phyloP scores from a whole-genome alignment of 2,797 vertebrate genomes.

The Siniperca scherzeri region DNA sequence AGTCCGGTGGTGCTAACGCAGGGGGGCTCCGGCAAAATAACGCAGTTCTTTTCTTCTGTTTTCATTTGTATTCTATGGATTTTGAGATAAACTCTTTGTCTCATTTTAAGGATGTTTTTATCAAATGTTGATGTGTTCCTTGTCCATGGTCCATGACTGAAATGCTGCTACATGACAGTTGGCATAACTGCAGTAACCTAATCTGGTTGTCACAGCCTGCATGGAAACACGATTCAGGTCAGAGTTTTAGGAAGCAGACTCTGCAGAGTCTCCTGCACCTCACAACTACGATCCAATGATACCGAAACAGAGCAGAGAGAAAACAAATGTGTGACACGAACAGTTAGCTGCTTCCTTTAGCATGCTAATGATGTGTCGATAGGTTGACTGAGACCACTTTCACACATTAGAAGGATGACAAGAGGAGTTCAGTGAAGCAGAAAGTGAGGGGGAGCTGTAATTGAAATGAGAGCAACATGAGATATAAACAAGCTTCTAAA shows the following conservation, averaged over 20 bases:
- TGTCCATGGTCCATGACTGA: neutral
- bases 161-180: neutral
- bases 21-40: neutral
- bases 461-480: neutral
- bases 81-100: neutral
- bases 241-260: constrained; percentile 33
- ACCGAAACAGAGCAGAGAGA: neutral
- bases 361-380: constrained; percentile 37
- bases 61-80: neutral
- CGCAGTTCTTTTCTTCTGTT: too few species aligned
- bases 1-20: neutral
- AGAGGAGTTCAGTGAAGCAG: neutral
- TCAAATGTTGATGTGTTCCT: too few species aligned
- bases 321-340: constrained; percentile 3
- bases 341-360: constrained; percentile 14
- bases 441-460: neutral
- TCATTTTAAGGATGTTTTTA: neutral
- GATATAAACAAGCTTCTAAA: constrained; percentile 17
- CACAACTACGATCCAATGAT: constrained; percentile 17
- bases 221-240: neutral
- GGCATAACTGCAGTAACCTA: neutral
- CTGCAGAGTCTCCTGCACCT: constrained; percentile 2
- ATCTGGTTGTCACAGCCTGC: neutral
- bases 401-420: constrained; percentile 6
- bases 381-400: neutral